Evolutionary conservation across 2,113 vertebrate species (phyloP).

Genomic region (Aegotheles bennettii): DNA sequence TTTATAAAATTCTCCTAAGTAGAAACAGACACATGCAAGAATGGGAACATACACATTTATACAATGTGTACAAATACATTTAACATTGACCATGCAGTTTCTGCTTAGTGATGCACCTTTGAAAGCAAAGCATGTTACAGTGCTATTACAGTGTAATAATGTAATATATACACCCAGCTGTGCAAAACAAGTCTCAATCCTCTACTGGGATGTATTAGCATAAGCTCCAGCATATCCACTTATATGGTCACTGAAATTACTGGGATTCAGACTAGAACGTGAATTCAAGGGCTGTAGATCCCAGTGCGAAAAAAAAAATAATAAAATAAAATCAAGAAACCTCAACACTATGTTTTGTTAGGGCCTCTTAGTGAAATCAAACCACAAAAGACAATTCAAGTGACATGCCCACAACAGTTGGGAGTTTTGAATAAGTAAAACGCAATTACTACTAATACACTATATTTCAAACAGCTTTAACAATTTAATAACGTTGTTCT

Average conservation of each 20-base stretch:
- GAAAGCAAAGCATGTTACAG: slow-evolving; percentile 29
- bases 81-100: slow-evolving; percentile 60
- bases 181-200: background rate
- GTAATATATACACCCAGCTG: background rate
- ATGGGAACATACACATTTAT: slow-evolving; percentile 63
- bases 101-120: slow-evolving; percentile 7
- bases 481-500: background rate
- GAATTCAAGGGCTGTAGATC: background rate
- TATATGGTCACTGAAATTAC: background rate
- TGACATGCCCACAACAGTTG: background rate
- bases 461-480: background rate
- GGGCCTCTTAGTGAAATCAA: background rate
- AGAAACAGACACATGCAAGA: slow-evolving; percentile 59
- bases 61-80: slow-evolving; percentile 64
- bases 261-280: background rate
- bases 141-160: background rate
- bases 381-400: background rate
- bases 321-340: background rate
- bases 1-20: background rate
- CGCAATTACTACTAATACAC: background rate
- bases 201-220: background rate
- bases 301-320: background rate
- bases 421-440: background rate
- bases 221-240: background rate
- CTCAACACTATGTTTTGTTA: background rate